Conservation (phyloP, 2,113 vertebrate genomes). For the Rhagologus leucostigma region DNA sequence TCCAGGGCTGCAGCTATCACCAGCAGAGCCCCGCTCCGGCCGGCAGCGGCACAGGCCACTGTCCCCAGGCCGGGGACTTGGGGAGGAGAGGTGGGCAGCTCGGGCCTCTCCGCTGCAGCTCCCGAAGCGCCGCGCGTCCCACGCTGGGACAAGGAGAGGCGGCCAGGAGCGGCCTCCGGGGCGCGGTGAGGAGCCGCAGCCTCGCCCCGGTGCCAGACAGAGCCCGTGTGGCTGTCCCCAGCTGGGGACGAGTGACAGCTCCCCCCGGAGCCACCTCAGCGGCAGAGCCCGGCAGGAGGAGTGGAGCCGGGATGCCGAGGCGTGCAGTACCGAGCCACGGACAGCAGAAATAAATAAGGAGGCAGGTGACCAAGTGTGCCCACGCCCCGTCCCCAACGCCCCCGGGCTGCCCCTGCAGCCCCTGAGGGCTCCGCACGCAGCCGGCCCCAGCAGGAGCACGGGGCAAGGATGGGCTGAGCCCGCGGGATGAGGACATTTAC, state of each 20-base stretch:
- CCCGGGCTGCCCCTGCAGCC: background rate
- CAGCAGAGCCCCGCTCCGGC: constrained; percentile 21
- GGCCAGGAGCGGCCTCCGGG: background rate
- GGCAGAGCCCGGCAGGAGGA: background rate
- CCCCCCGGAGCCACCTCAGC: background rate
- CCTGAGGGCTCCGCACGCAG: background rate
- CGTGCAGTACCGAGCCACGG: background rate
- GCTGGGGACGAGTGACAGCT: background rate
- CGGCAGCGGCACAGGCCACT: background rate
- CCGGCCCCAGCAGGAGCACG: background rate
- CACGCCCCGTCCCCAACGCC: background rate
- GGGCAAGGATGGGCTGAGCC: background rate
- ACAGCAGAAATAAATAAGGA: constrained; percentile 38
- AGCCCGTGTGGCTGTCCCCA: background rate
- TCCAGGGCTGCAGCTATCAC: constrained; percentile 18
- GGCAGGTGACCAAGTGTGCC: background rate
- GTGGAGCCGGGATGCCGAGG: background rate
- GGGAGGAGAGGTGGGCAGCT: background rate
- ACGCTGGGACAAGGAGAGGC: accelerated
- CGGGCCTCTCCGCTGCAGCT: background rate
- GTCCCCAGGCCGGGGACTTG: background rate
- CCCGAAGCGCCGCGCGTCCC: background rate
- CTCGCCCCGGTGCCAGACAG: background rate
- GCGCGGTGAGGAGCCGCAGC: background rate
- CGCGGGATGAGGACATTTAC: background rate